Evolutionary conservation across 1,140 invertebrate species (phyloP).

Genomic region (Nasonia giraulti): DNA sequence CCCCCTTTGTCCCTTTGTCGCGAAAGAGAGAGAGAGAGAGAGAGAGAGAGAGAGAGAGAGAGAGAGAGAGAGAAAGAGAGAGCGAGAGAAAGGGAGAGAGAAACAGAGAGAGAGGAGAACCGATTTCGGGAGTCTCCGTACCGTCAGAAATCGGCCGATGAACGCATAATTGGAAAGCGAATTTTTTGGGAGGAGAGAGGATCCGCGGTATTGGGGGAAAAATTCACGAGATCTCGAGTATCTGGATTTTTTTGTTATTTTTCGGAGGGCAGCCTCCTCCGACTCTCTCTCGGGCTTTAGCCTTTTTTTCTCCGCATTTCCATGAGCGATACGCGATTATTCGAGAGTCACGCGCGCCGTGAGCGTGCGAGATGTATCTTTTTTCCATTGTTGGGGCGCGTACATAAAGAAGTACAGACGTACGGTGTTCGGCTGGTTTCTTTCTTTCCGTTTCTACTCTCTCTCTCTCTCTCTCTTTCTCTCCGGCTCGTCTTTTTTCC

Average conservation of each 20-base stretch:
- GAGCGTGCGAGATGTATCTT: slow-evolving; percentile 45
- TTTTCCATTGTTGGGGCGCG: slow-evolving; percentile 50
- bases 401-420: slow-evolving; percentile 45
- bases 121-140: not conserved
- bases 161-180: slow-evolving; percentile 47
- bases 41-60: not conserved
- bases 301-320: slow-evolving; percentile 28
- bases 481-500: not conserved
- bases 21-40: not conserved
- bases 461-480: not conserved
- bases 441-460: slow-evolving; percentile 52
- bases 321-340: slow-evolving; percentile 44
- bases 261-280: not conserved
- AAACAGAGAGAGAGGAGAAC: not conserved
- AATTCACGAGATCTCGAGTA: not conserved
- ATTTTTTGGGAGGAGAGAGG: not conserved
- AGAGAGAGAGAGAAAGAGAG: slow-evolving; percentile 2
- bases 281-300: not conserved
- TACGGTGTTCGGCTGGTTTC: slow-evolving; percentile 33
- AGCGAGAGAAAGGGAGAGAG: not conserved
- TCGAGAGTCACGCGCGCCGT: slow-evolving; percentile 43
- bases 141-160: slow-evolving; percentile 33
- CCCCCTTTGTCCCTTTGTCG: not conserved
- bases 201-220: not conserved
- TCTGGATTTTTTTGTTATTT: not conserved